Conservation (phyloP, 1,140 invertebrate species). For the Drosophila rhopaloa region DNA sequence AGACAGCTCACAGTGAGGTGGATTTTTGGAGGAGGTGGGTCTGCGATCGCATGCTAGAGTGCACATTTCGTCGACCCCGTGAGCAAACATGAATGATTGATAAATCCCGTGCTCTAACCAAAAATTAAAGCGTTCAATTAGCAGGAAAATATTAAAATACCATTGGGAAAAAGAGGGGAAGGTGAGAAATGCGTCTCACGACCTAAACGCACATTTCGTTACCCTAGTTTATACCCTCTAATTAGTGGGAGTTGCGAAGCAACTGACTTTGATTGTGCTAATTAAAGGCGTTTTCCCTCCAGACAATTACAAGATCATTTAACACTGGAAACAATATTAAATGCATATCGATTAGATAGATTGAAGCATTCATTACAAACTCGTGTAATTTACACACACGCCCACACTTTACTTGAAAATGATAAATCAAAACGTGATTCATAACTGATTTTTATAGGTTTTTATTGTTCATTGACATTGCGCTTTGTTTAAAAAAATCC, state of each 20-base stretch:
- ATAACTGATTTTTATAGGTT: conserved; percentile 18
- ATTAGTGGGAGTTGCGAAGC: neutral
- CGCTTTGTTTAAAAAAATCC: conserved; percentile 9
- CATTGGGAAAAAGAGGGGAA: neutral
- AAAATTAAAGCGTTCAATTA: conserved; percentile 58
- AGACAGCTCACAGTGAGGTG: conserved; percentile 5
- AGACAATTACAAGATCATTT: conserved; percentile 4
- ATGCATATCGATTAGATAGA: conserved; percentile 15
- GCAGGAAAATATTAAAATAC: conserved; percentile 28
- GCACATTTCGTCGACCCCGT: conserved; percentile 45
- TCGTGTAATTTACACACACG: conserved; percentile 53
- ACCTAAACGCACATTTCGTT: conserved; percentile 5
- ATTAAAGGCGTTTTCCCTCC: conserved; percentile 25
- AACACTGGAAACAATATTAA: conserved; percentile 7
- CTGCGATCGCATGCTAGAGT: conserved; percentile 37
- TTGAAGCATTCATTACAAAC: conserved; percentile 13
- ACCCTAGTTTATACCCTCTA: neutral
- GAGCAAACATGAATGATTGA: conserved; percentile 27
- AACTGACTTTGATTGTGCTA: conserved; percentile 23
- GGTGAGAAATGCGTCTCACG: conserved; percentile 24
- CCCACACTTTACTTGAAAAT: conserved; percentile 2
- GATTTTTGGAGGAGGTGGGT: neutral
- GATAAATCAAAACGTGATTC: conserved; percentile 19
- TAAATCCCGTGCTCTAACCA: conserved; percentile 39
- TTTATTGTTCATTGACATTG: conserved; percentile 24